Base-by-base conservation (phyloP, 2,888 invertebrate genomes). In the Microplitis deprimator region DNA sequence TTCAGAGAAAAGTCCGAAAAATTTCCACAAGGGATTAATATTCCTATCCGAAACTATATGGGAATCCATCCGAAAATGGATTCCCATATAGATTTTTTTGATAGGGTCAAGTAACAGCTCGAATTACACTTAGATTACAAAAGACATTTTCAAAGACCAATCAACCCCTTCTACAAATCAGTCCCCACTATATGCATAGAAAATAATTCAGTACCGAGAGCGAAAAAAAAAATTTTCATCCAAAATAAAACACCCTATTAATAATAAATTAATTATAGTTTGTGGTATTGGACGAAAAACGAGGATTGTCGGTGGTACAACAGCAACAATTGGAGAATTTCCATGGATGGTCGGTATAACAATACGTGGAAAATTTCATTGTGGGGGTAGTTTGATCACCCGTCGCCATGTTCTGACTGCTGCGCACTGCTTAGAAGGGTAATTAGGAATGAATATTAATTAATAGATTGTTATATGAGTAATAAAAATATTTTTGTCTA, bases 351-450 rank as follows among this genome's bases (percentile, higher is more conserved):
- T 93, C 0, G 94, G 94, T 10, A 90, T 95, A 79, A 92, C 92
- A 82, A 91, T 92, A 80, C 92, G 93, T 79, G 94, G 94, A 8
- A 88, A 88, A 79, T 94, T 94, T 84, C 93, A 94, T 86, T 96
- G 95, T 84, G 95, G 95, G 7, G 95, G 94, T 69, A 93, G 94
- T 4, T 91, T 95, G 73, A 93, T 95, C 81, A 94, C 94, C 8
- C 91, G 92, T 64, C 92, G 92, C 83, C 95, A 95, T 85, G 91
- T 95, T 70, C 91, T 95, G 82, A 95, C 95, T 0, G 95, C 95
- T 0, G 94, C 94, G 1, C 95, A 95, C 86, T 95, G 95, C 84
- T 91, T 95, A 39, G 92, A 93, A 81, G 94, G 93, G 95, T 95
- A 90, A 91, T 13, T 59, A 4, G 6, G n/a, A 39, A 6, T n/a